phyloP scores from a whole-genome alignment of 2,113 vertebrate genomes.

The Hippoglossus stenolepis region DNA sequence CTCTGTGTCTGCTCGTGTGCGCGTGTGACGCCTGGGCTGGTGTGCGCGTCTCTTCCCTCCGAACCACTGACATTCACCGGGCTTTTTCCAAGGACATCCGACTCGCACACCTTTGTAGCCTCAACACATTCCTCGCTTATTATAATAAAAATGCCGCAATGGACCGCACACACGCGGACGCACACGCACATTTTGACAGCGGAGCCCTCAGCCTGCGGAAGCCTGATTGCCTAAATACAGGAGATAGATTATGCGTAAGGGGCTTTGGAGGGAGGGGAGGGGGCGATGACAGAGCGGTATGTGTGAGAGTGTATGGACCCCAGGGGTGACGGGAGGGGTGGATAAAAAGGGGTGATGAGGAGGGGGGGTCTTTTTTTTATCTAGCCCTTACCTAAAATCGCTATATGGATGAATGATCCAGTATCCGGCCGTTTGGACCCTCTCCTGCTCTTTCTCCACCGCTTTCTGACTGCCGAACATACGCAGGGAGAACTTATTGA shows the following conservation, averaged over 20 bases:
- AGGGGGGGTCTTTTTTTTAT: constrained; percentile 74
- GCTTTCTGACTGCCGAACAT: constrained; percentile 99
- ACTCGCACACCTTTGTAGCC: constrained; percentile 44
- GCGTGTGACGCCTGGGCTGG: neutral
- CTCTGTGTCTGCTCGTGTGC: neutral
- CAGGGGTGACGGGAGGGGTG: constrained; percentile 51
- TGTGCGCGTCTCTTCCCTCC: constrained; percentile 9
- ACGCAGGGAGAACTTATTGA: constrained; percentile 99
- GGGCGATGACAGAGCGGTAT: constrained; percentile 58
- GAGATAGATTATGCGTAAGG: constrained; percentile 56
- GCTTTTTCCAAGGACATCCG: constrained; percentile 72
- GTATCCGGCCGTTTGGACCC: constrained; percentile 98
- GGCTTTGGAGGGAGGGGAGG: constrained; percentile 16
- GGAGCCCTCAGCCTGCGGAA: constrained; percentile 23
- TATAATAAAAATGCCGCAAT: constrained; percentile 67
- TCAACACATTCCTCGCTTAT: constrained; percentile 11
- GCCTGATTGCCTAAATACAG: constrained; percentile 57
- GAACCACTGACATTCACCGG: constrained; percentile 77
- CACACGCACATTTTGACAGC: constrained; percentile 37
- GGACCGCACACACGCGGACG: constrained; percentile 47
- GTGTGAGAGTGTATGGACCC: constrained; percentile 64
- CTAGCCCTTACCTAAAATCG: constrained; percentile 95
- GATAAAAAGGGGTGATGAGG: neutral
- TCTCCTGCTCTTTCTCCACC: constrained; percentile 98
- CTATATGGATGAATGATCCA: constrained; percentile 99